Percentiles rank a stretch among this genome's conserved stretches.
Conservation (phyloP, 2,113 vertebrate species). For the Merops nubicus region DNA sequence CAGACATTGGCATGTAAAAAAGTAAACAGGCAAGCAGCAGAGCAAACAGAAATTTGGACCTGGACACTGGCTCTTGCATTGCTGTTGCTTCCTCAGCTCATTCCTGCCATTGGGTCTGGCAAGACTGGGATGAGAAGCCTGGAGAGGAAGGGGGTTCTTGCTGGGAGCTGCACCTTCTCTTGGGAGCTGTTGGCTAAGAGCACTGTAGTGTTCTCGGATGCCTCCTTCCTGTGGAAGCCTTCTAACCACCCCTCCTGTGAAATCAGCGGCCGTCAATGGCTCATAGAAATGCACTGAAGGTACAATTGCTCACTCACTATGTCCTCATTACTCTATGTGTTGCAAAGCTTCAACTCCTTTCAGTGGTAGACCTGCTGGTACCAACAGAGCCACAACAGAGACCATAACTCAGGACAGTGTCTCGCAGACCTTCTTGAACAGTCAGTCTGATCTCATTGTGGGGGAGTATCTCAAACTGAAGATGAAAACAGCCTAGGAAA, state of each 20-base stretch:
- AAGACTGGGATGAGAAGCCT: neutral
- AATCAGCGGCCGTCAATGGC: neutral
- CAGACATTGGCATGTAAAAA: neutral
- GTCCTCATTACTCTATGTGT: neutral
- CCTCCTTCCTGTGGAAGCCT: neutral
- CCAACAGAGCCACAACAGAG: neutral
- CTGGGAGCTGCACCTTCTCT: neutral
- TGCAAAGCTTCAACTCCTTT: neutral
- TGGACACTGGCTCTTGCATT: neutral
- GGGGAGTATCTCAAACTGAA: neutral
- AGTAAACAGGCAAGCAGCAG: neutral
- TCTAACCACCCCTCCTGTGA: neutral
- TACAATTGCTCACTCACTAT: neutral
- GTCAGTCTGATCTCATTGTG: neutral
- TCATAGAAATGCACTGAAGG: neutral
- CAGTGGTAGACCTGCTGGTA: neutral
- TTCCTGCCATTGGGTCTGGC: neutral
- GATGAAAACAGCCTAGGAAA: neutral
- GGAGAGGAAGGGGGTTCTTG: neutral
- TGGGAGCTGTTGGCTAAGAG: neutral
- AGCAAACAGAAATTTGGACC: neutral
- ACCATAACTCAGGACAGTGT: neutral
- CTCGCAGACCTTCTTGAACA: neutral
- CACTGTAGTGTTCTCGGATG: no score
- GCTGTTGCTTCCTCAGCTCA: neutral